Conservation (phyloP, 2,113 vertebrate genomes). For the Corapipo altera region DNA sequence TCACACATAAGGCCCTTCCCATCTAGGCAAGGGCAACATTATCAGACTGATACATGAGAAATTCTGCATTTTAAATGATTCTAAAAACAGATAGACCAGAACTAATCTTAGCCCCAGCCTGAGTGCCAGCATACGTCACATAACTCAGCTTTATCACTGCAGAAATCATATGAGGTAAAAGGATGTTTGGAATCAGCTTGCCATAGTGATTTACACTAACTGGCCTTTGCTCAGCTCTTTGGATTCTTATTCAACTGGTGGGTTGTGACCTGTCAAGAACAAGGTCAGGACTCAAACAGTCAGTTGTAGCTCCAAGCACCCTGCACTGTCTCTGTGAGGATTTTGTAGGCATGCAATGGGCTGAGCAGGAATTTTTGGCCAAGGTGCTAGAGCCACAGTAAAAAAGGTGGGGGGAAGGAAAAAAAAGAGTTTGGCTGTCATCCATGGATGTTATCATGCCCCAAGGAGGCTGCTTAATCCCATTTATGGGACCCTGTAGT, state of each 20-base stretch:
- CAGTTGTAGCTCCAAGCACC: neutral
- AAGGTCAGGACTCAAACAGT: neutral
- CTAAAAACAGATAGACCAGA: constrained; percentile 39
- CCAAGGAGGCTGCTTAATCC: neutral
- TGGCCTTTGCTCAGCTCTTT: neutral
- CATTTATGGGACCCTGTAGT: neutral
- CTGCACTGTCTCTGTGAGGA: neutral
- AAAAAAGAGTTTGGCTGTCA: neutral
- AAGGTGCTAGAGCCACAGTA: neutral
- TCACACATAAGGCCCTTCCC: neutral
- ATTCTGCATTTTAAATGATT: constrained; percentile 42
- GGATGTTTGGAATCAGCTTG: constrained; percentile 29
- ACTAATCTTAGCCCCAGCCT: constrained; percentile 6
- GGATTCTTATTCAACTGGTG: neutral
- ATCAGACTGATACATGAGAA: neutral
- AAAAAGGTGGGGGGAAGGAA: too few species aligned
- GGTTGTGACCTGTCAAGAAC: constrained; percentile 38
- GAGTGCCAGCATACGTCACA: neutral
- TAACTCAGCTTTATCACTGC: constrained; percentile 42
- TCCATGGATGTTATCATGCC: neutral
- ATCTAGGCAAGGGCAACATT: neutral
- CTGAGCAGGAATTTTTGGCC: neutral
- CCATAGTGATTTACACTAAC: constrained; percentile 40
- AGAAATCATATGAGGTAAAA: constrained; percentile 13
- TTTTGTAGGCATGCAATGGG: too few species aligned